Percentiles rank a stretch among this genome's conserved stretches.
Evolutionary conservation across 2,797 vertebrate species (phyloP).

Genomic region (Bradypodion pumilum): DNA sequence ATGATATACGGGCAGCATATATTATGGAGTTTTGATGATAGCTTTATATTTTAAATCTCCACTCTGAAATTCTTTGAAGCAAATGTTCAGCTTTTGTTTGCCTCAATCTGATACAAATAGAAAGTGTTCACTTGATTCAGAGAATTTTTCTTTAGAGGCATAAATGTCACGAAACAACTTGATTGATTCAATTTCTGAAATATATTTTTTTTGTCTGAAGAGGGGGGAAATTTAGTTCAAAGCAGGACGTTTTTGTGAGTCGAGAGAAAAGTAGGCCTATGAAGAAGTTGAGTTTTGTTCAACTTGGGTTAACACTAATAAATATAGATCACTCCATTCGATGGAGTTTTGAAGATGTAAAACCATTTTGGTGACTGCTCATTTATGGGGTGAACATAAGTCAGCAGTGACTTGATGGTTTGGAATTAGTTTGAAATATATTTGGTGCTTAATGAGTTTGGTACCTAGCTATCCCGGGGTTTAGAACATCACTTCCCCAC

Average conservation of each 20-base stretch:
- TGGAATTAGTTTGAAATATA: not conserved
- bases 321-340: not conserved
- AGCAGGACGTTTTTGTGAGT: not conserved
- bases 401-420: too few relatives aligned
- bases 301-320: not conserved
- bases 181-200: not conserved
- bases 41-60: not conserved
- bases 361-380: too few relatives aligned
- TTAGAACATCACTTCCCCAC: too few relatives aligned
- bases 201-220: not conserved
- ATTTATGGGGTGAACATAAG: too few relatives aligned
- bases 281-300: not conserved
- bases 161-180: not conserved
- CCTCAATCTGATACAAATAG: not conserved
- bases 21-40: not conserved
- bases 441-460: too few relatives aligned
- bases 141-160: not conserved
- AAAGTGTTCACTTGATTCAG: too few relatives aligned
- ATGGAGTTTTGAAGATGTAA: not conserved
- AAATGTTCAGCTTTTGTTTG: not conserved
- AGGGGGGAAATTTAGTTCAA: not conserved
- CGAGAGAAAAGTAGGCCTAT: not conserved
- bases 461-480: too few relatives aligned
- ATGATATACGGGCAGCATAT: not conserved
- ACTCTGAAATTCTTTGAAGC: not conserved